phyloP scores from a whole-genome alignment of 2,888 invertebrate species.

The Listrodromus nycthemerus region DNA sequence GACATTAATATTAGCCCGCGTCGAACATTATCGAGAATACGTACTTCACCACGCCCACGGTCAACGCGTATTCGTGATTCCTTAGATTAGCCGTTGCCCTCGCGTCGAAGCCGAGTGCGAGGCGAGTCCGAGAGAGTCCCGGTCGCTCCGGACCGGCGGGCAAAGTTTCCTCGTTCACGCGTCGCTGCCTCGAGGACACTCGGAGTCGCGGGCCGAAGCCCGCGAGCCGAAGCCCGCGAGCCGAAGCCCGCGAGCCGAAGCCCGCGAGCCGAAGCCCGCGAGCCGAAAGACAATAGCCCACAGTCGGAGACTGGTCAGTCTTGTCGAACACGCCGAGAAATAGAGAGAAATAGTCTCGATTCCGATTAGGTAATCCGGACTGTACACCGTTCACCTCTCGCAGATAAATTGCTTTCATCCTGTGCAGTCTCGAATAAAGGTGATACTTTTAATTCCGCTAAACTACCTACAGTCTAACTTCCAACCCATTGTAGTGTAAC shows the following conservation, averaged over 20 bases:
- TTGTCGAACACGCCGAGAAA: conserved; percentile 17
- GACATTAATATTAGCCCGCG: not conserved
- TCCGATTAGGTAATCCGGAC: conserved; percentile 38
- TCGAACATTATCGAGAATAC: not conserved
- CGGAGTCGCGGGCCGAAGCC: conserved; percentile 3
- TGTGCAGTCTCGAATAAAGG: conserved; percentile 6
- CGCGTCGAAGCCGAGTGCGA: conserved; percentile 21
- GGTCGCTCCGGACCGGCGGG: conserved; percentile 12
- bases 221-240: conserved; percentile 9
- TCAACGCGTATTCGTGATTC: conserved; percentile 22
- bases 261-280: not conserved
- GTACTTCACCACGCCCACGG: conserved; percentile 3
- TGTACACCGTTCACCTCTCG: conserved; percentile 2
- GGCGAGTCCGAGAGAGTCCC: conserved; percentile 5
- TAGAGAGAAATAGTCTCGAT: conserved; percentile 34
- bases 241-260: not conserved
- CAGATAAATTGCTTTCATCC: conserved; percentile 13
- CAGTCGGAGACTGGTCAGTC: conserved; percentile 45
- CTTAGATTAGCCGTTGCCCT: too few species aligned
- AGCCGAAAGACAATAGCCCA: conserved; percentile 50
- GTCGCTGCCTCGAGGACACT: conserved; percentile 29
- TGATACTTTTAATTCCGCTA: not conserved
- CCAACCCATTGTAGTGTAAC: too few species aligned
- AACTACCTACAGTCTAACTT: not conserved
- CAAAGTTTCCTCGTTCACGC: conserved; percentile 60